A percentile compares a stretch with the other conserved stretches of the same genome.
phyloP scores from a whole-genome alignment of 1,140 invertebrate species.

The Vanessa atalanta region DNA sequence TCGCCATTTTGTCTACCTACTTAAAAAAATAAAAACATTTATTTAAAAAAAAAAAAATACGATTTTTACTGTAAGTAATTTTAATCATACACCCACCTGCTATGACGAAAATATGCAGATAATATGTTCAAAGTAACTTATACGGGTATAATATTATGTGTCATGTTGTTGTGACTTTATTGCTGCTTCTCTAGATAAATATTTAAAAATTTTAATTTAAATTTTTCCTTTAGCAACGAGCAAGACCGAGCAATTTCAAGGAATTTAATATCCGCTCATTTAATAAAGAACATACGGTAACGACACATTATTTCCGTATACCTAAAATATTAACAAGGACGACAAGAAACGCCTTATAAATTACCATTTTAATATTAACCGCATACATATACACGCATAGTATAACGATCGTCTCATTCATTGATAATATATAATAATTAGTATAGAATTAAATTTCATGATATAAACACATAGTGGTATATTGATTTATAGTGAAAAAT shows the following conservation, averaged over 20 bases:
- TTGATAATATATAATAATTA: slow-evolving; percentile 3
- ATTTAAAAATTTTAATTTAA: slow-evolving; percentile 31
- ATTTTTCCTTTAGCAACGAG: slow-evolving; percentile 28
- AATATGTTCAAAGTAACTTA: background rate
- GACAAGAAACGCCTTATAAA: slow-evolving; percentile 2
- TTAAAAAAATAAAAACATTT: no score
- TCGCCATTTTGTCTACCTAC: no score
- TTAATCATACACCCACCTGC: no score
- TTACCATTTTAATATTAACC: slow-evolving; percentile 26
- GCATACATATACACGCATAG: background rate
- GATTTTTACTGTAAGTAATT: no score
- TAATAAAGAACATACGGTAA: slow-evolving; percentile 37
- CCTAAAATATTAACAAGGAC: slow-evolving; percentile 38
- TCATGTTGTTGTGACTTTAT: background rate
- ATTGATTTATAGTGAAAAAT: slow-evolving; percentile 43
- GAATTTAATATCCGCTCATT: slow-evolving; percentile 39
- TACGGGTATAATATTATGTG: background rate
- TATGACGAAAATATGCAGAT: no score
- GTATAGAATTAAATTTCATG: slow-evolving; percentile 29
- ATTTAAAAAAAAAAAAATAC: no score
- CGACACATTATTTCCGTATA: slow-evolving; percentile 34
- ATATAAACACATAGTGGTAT: slow-evolving; percentile 37
- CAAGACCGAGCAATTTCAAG: slow-evolving; percentile 26
- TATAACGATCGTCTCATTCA: slow-evolving; percentile 31
- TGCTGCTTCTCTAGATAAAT: slow-evolving; percentile 19